Evolutionary conservation across 1,140 invertebrate species (phyloP).

Genomic region (Neotoxoptera formosana): DNA sequence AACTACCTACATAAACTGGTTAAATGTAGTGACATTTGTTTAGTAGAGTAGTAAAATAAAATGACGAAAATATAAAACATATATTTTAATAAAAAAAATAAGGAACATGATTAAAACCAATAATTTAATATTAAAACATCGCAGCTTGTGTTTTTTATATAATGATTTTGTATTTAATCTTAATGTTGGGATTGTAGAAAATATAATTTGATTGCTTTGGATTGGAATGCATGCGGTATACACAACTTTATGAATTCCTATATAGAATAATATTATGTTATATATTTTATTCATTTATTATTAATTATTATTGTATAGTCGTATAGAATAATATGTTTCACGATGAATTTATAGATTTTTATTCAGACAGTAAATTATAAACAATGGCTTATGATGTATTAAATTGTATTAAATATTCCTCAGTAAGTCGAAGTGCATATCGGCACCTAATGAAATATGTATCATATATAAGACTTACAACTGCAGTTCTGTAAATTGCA

Average conservation of each 20-base stretch:
- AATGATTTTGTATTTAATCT: neutral
- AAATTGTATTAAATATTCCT: neutral
- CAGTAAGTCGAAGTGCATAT: neutral
- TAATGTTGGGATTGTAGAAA: neutral
- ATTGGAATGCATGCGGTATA: too few species aligned
- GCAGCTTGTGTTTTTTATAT: neutral
- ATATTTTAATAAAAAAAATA: neutral
- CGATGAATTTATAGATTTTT: neutral
- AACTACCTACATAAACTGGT: constrained; percentile 5
- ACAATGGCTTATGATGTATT: neutral
- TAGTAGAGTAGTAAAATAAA: neutral
- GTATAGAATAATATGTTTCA: neutral
- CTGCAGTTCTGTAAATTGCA: neutral
- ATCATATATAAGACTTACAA: neutral
- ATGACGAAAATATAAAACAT: neutral
- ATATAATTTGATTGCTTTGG: neutral
- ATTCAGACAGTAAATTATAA: neutral
- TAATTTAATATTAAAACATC: neutral
- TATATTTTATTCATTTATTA: neutral
- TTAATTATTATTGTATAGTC: too few species aligned
- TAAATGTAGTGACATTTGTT: constrained; percentile 33
- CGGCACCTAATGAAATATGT: neutral
- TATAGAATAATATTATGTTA: neutral
- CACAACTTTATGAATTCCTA: neutral
- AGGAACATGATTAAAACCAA: neutral